Evolutionary conservation across 2,888 invertebrate species (phyloP).

Genomic region (Saturnia pavonia): DNA sequence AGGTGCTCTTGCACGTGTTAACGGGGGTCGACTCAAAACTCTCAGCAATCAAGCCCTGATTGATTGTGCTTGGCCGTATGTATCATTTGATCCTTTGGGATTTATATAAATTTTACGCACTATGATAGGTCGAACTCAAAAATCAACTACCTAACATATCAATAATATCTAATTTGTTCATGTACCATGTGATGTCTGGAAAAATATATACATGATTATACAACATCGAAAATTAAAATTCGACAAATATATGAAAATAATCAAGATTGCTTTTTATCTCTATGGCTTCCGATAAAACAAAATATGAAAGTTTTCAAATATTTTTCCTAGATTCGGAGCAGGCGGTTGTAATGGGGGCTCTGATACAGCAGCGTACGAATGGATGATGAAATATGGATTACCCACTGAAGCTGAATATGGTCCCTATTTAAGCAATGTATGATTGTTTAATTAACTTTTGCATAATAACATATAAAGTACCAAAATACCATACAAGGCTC

Average conservation of each 20-base stretch:
- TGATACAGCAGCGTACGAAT: slow-evolving; percentile 93
- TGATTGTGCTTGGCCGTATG: slow-evolving; percentile 68
- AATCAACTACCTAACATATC: neutral
- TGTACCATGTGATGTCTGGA: neutral
- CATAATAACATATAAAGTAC: neutral
- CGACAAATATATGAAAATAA: neutral
- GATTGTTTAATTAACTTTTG: neutral
- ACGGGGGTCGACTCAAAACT: slow-evolving; percentile 56
- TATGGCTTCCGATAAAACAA: neutral
- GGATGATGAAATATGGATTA: slow-evolving; percentile 90
- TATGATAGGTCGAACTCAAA: neutral
- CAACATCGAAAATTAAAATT: no score
- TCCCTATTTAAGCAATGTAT: slow-evolving; percentile 88
- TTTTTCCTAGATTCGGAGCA: slow-evolving; percentile 83
- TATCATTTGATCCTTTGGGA: slow-evolving; percentile 17
- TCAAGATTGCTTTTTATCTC: neutral
- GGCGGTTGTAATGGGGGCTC: slow-evolving; percentile 95
- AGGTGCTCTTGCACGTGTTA: slow-evolving; percentile 59
- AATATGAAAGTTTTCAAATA: neutral
- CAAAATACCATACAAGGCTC: no score
- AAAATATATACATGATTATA: neutral
- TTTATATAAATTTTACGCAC: neutral
- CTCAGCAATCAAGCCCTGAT: slow-evolving; percentile 65
- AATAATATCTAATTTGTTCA: neutral
- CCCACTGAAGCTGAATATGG: slow-evolving; percentile 95